A percentile compares a stretch with the other conserved stretches of the same genome.
phyloP scores from a whole-genome alignment of 2,888 invertebrate genomes.

The Mesorhabditis sp. region DNA sequence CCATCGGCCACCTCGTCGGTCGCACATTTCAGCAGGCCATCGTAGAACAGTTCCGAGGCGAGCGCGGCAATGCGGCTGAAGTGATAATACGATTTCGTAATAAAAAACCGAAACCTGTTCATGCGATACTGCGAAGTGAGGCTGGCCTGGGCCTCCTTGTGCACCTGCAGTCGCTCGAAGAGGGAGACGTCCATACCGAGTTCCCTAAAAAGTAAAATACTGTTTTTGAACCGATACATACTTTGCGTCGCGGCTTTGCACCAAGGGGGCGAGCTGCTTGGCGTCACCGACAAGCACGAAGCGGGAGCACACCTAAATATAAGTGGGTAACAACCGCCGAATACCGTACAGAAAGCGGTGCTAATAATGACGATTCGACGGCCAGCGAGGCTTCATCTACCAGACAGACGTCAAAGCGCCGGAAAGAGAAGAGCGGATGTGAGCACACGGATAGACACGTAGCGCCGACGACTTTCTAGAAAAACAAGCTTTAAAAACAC shows the following conservation, averaged over 20 bases:
- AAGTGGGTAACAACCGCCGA: not conserved
- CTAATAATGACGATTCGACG: slow-evolving; percentile 70
- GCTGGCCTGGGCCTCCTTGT: slow-evolving; percentile 61
- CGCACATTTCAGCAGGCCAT: slow-evolving; percentile 67
- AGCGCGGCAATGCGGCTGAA: slow-evolving; percentile 61
- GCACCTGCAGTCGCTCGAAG: slow-evolving; percentile 70
- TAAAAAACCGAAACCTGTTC: slow-evolving; percentile 59
- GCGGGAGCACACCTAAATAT: slow-evolving; percentile 66
- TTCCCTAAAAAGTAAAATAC: slow-evolving; percentile 23
- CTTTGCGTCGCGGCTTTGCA: slow-evolving; percentile 71
- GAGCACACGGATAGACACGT: slow-evolving; percentile 78
- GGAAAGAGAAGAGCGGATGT: slow-evolving; percentile 70
- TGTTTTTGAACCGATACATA: not conserved
- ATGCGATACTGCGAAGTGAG: slow-evolving; percentile 64
- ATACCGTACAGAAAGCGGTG: not conserved
- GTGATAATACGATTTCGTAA: slow-evolving; percentile 11
- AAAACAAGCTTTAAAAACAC: slow-evolving; percentile 17
- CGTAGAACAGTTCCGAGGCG: slow-evolving; percentile 62
- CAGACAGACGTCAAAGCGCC: slow-evolving; percentile 54
- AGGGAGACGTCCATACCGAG: slow-evolving; percentile 80
- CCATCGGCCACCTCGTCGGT: slow-evolving; percentile 66
- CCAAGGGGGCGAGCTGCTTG: slow-evolving; percentile 84
- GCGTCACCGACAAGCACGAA: slow-evolving; percentile 92
- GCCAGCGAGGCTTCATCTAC: slow-evolving; percentile 93
- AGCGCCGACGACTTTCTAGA: slow-evolving; percentile 77